Base-by-base conservation (phyloP, 64 coral and sea anemone genomes). In the Montipora sp. region DNA sequence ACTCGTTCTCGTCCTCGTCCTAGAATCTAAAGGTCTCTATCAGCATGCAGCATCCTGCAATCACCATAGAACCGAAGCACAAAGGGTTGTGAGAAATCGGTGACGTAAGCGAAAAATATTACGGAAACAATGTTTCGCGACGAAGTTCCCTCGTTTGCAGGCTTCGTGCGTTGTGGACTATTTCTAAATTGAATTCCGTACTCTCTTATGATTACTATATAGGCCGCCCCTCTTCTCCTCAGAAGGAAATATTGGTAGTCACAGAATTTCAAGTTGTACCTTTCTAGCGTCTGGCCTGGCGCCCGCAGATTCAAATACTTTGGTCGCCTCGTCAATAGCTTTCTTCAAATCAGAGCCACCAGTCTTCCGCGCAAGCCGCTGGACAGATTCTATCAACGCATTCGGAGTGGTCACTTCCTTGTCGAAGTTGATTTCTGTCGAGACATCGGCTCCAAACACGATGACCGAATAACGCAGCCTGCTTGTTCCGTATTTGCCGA, bases 401-500 rank as follows among this genome's bases (percentile, higher is more conserved):
- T 87, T 77, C 77, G 89, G 83, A 8, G 47, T 91, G 1, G 58
- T 6, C 65, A 92, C 80, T 3, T 43, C 59, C 13, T 88, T 79
- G 46, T 73, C 68, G 50, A 98, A 94, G 22, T 88, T 90, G 27
- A 98, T 60, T 21, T 75, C 67, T 8, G 61, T 80, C 11, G 47
- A 83, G 15, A 92, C 92, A 58, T 36, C 55, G 18, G 73, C 57
- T 74, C 95, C 95, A 73, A 90, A 94, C 3, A 92, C 74, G 9
- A 98, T 89, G 11, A 98, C 73, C 15, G 88, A 83, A 67, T 98
- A 98, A 10, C 89, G 70, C 12, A 92, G 78, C 13, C 90, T 90
- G 43, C 92, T 92, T 12, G 80, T 91, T 49, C 95, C 95, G 66
- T 98, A 98, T 5, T 66, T 67, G 65, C 90, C 81, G 24, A 98